Evolutionary conservation across 1,140 invertebrate species (phyloP), one percentile per base, ranked within the genome.

Genomic region (Heliothis subflexa): DNA sequence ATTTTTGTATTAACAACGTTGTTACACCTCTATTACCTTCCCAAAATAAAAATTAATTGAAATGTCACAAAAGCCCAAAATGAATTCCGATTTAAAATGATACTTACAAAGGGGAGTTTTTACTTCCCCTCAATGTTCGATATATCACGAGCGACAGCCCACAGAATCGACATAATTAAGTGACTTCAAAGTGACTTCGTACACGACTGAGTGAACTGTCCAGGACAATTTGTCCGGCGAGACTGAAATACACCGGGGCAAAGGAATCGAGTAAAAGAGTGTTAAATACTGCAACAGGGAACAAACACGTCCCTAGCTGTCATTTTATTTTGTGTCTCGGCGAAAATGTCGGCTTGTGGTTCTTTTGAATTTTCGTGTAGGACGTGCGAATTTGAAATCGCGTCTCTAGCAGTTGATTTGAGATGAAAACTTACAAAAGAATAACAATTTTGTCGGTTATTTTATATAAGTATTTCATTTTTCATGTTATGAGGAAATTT

Each of bases 151-250:
- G 59, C 62, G 84, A 80, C 81, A 79, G 62, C 61, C 68, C 73
- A 78, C 54, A 78, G 74, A 81, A 83, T 78, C 78, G 80, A 84
- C 81, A 78, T 84, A 81, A 83, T 86, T 61, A 84, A 83, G 78
- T 79, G 78, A 79, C 70, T 76, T 83, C 83, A 87, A 84, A 85
- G 80, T 66, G 79, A 78, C 52, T 64, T 47, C 25, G 78, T 70
- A 72, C 70, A 81, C 80, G 84, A 57, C 25, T 59, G 77, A 81
- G 9, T 61, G 83, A 81, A 33, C 79, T 82, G 83, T 86, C 81
- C 77, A 72, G 78, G 73, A 64, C 79, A 83, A 83, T 83, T 86
- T 86, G 78, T 45, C 50, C 77, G 82, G 80, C 66, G 71, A 76
- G 66, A 80, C 50, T 47, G 81, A 86, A 83, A 85, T 80, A 81